A percentile compares a stretch with the other conserved stretches of the same genome.
Conservation (phyloP, 2,888 invertebrate genomes). For the Hypolimnas misippus region DNA sequence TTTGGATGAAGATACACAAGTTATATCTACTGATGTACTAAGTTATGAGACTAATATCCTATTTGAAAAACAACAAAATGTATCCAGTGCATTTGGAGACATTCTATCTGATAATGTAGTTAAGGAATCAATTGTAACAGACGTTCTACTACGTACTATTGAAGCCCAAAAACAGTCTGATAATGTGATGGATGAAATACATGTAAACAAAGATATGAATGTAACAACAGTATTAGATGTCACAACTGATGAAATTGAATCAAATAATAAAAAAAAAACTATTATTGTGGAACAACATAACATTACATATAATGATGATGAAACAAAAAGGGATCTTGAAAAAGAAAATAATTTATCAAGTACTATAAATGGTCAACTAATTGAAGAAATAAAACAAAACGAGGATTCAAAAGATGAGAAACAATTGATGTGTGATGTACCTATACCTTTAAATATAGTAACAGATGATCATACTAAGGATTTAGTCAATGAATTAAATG, state of each 20-base stretch:
- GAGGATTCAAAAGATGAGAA: neutral
- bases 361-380: neutral
- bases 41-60: neutral
- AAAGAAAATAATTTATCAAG: neutral
- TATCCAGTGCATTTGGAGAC: neutral
- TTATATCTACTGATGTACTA: neutral
- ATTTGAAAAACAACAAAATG: neutral
- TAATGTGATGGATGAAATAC: neutral
- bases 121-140: neutral
- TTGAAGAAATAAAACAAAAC: no score
- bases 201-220: neutral
- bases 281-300: neutral
- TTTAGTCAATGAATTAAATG: neutral
- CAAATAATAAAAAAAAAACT: neutral
- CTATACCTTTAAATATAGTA: slow-evolving; percentile 21
- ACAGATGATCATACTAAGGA: slow-evolving; percentile 13
- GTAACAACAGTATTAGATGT: neutral
- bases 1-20: neutral
- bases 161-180: neutral
- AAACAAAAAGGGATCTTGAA: neutral
- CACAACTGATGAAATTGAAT: neutral
- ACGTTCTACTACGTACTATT: neutral
- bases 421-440: slow-evolving; percentile 8
- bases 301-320: neutral
- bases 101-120: neutral